phyloP scores from a whole-genome alignment of 2,113 vertebrate species.

The Petrocephalus zakoni region DNA sequence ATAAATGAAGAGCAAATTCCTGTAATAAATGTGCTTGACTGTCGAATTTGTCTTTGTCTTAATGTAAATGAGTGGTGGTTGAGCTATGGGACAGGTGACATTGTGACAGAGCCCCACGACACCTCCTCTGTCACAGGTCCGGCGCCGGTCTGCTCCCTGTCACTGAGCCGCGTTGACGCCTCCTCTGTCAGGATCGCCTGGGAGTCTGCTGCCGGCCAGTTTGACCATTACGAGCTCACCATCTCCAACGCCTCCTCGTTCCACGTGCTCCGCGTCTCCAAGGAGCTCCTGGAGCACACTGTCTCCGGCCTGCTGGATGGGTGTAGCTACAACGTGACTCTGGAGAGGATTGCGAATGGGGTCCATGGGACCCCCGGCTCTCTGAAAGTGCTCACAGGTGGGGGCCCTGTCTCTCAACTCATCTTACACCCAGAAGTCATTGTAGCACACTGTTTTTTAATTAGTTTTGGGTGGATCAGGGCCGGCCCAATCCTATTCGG shows the following conservation, averaged over 20 bases:
- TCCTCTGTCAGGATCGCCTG: conserved; percentile 67
- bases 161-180: conserved; percentile 54
- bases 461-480: neutral
- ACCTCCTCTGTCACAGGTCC: conserved; percentile 52
- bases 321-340: conserved; percentile 67
- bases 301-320: conserved; percentile 60
- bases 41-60: neutral
- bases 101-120: neutral
- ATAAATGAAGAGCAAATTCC: neutral
- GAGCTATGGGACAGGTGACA: neutral
- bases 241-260: conserved; percentile 58
- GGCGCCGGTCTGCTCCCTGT: conserved; percentile 62
- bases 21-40: neutral
- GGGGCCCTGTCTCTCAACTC: conserved; percentile 14
- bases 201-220: conserved; percentile 59
- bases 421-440: neutral
- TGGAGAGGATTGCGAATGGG: conserved; percentile 58
- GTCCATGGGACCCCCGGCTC: conserved; percentile 51
- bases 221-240: conserved; percentile 70
- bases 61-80: neutral
- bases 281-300: conserved; percentile 47
- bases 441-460: neutral
- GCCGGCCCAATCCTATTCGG: neutral
- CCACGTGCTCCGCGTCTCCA: conserved; percentile 49
- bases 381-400: conserved; percentile 63